Evolutionary conservation across 2,888 invertebrate species (phyloP), one percentile per base, ranked within the genome.

Genomic region (Mythimna vitellina): DNA sequence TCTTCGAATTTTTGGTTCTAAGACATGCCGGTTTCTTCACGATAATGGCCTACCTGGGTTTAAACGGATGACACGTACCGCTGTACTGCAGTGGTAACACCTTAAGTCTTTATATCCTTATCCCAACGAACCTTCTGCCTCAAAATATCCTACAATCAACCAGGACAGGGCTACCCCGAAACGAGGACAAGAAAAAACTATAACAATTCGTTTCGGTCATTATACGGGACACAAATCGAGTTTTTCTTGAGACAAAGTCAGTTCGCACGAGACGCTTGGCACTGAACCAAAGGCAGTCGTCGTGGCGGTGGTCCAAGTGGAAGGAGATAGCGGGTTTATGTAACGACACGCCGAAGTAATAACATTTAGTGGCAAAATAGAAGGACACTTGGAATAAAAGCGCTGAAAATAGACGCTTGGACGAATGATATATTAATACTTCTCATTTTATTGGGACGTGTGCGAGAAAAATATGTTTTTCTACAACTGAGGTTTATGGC

Each of bases 201-300:
- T 86, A 89, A 89, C 89, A 88, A 87, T 89, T 88, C 90, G 89
- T 88, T 86, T 86, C 86, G 88, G 89, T 90, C 90, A 91, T 92
- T 92, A 92, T 91, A 86, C 89, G 86, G 82, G 89, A 90, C 91
- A 89, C 91, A 92, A 92, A 92, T 92, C 88, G 90, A 90, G 92
- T 92, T 92, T 91, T 90, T 90, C 88, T 86, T 83, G 83, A 91
- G 89, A 89, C 90, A 89, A 89, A 88, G 89, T 89, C 89, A 86
- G 89, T 87, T 89, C 89, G 81, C 88, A 84, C 89, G 86, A 81
- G 86, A 80, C 82, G 79, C 73, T 89, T 93, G 93, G 93, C 93
- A 87, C 54, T 10, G 70, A 71, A 90, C 93, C 93, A 93, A 91
- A 84, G 83, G 85, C 86, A 71, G 65, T 63, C 51, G 70, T 61